phyloP scores from a whole-genome alignment of 2,113 vertebrate genomes.

The Dipodomys spectabilis region DNA sequence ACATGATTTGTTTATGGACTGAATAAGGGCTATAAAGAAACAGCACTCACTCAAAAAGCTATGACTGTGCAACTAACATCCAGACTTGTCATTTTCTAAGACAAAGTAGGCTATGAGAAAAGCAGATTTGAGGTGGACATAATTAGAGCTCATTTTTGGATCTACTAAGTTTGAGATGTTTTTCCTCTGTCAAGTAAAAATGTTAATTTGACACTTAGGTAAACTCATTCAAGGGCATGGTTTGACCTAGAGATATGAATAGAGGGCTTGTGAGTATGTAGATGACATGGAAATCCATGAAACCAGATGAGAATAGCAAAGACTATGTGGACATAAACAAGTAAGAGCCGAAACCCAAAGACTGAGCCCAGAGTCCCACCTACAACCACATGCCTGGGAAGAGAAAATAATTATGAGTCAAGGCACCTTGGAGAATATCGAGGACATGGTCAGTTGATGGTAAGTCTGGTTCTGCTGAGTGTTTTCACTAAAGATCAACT shows the following conservation, averaged over 20 bases:
- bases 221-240: background rate
- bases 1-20: conserved; percentile 5
- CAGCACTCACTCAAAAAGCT: background rate
- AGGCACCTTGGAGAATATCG: too few relatives aligned
- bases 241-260: background rate
- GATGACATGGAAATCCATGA: background rate
- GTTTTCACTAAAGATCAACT: background rate
- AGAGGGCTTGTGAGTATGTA: background rate
- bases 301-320: background rate
- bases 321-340: background rate
- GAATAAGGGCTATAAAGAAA: background rate
- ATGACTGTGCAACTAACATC: background rate
- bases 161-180: background rate
- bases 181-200: background rate
- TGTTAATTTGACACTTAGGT: background rate
- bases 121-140: background rate
- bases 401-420: background rate
- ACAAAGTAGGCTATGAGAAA: background rate
- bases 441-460: background rate
- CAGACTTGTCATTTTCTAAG: background rate
- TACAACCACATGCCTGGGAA: background rate
- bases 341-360: background rate
- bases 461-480: background rate
- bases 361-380: too few relatives aligned
- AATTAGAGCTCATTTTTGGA: background rate